These are phyloP conservation scores for Petrocephalus zakoni DNA, from an alignment of 2,113 vertebrate genomes.

Conservation along the genomic window DNA sequence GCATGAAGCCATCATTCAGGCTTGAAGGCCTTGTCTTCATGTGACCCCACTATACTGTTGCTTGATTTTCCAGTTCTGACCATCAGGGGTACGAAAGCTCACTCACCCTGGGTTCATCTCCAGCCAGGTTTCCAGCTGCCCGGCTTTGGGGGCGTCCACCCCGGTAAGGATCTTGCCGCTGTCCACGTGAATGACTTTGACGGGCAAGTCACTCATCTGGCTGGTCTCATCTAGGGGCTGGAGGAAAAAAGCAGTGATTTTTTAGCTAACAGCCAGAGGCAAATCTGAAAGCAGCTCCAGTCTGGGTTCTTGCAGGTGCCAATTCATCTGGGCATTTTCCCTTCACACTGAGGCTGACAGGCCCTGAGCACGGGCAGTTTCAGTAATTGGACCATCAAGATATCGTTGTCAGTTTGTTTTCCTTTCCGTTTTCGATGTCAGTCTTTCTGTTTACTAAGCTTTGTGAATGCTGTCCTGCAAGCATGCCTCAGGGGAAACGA, in stretches of 20 bases:
- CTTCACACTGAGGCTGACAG: neutral
- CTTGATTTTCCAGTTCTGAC: neutral
- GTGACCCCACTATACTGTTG: neutral
- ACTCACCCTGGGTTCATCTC: constrained; percentile 93
- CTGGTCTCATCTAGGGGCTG: constrained; percentile 94
- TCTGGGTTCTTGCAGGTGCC: neutral
- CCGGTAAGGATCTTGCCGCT: constrained; percentile 91
- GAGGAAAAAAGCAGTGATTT: neutral
- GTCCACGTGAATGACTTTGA: constrained; percentile 91
- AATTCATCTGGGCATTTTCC: neutral
- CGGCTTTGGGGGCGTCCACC: constrained; percentile 79
- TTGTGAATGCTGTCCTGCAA: neutral
- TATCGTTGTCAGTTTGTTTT: neutral
- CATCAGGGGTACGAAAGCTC: neutral
- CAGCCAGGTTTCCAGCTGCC: constrained; percentile 90
- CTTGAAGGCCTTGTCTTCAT: neutral
- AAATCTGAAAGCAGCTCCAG: neutral
- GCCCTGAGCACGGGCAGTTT: neutral
- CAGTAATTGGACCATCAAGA: neutral
- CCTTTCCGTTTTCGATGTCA: neutral
- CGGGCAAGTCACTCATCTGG: constrained; percentile 95
- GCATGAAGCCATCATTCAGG: neutral
- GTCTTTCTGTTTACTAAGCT: neutral
- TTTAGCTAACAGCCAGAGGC: neutral
- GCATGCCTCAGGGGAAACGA: neutral